Evolutionary conservation across 2,888 invertebrate genomes (phyloP).

Genomic region (Labia minor): DNA sequence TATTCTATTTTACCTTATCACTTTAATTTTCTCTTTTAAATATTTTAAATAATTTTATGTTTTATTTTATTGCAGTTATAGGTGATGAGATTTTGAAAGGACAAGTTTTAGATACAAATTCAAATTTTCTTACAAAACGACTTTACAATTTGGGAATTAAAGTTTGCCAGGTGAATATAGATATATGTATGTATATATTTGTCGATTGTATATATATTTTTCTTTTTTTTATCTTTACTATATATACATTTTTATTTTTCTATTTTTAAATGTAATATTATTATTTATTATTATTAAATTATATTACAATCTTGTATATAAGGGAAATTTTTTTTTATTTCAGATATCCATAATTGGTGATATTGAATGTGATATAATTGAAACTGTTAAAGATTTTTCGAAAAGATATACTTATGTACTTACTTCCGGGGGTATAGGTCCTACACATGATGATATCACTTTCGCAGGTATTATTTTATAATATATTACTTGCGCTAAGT

Average conservation of each 20-base stretch:
- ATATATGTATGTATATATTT: not conserved
- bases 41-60: not conserved
- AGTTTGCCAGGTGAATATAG: conserved; percentile 42
- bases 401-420: conserved; percentile 51
- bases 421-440: conserved; percentile 66
- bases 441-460: conserved; percentile 68
- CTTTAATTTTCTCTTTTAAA: not conserved
- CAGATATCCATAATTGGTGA: conserved; percentile 51
- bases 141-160: conserved; percentile 52
- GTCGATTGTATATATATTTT: not conserved
- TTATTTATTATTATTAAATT: too few relatives aligned
- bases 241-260: too few relatives aligned
- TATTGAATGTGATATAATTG: conserved; percentile 48
- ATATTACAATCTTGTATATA: too few relatives aligned
- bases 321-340: too few relatives aligned
- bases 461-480: conserved; percentile 46
- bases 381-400: conserved; percentile 52
- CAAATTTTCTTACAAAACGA: conserved; percentile 48
- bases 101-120: conserved; percentile 57
- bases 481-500: not conserved
- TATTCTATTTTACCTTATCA: too few relatives aligned
- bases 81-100: conserved; percentile 71
- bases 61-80: conserved; percentile 42
- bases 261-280: too few relatives aligned
- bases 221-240: too few relatives aligned